phyloP scores from a whole-genome alignment of 2,797 vertebrate genomes.

The Epinephelus malabaricus region DNA sequence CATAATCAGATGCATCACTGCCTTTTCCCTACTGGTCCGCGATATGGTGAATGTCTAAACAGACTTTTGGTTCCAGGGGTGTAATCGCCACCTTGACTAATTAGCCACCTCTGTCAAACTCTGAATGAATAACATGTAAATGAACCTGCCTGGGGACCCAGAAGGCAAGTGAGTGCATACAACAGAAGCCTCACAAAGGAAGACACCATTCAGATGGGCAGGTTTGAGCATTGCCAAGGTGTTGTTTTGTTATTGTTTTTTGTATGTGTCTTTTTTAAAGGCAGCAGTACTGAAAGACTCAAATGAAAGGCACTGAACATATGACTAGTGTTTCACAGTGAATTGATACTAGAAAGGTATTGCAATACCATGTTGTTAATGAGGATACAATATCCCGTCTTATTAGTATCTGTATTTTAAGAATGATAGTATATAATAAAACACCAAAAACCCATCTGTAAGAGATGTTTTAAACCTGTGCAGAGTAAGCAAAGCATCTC shows the following conservation, averaged over 20 bases:
- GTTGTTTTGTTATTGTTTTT: background rate
- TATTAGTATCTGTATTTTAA: no score
- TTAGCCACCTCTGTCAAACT: conserved; percentile 47
- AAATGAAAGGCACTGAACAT: background rate
- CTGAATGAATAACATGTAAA: conserved; percentile 40
- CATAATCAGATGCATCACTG: conserved; percentile 61
- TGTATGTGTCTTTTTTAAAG: background rate
- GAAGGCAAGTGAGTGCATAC: background rate
- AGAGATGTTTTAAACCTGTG: no score
- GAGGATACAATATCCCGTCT: no score
- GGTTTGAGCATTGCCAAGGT: background rate
- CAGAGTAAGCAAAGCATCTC: no score
- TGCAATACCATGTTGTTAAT: no score
- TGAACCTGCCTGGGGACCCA: conserved; percentile 17
- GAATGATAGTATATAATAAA: no score
- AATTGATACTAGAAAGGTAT: no score
- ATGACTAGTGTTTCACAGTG: background rate
- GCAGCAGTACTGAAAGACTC: background rate
- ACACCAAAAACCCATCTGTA: no score
- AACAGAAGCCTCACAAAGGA: conserved; percentile 4
- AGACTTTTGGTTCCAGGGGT: conserved; percentile 45
- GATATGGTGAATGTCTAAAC: conserved; percentile 43
- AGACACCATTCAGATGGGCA: background rate
- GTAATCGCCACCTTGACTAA: conserved; percentile 52
- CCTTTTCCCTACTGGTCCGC: conserved; percentile 28